Evolutionary conservation across 2,888 invertebrate species (phyloP).

Genomic region (Abrostola triplasia): DNA sequence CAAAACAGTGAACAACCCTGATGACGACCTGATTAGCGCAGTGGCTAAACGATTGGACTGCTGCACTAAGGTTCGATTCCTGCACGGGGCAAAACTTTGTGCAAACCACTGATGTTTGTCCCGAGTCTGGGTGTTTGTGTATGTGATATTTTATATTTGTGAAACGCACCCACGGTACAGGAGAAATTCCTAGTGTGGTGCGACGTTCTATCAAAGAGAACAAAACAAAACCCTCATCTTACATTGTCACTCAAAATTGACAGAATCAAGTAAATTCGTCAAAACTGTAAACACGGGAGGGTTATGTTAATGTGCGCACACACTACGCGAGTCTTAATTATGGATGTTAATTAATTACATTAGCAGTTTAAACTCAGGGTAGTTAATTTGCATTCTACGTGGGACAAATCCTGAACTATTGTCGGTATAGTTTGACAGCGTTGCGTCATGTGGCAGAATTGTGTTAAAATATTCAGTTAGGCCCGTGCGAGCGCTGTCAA

Average conservation of each 20-base stretch:
- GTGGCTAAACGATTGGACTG: no score
- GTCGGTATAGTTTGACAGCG: constrained; percentile 43
- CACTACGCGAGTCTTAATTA: constrained; percentile 63
- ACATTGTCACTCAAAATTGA: constrained; percentile 21
- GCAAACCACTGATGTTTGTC: no score
- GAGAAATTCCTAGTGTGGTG: no score
- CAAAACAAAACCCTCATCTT: constrained; percentile 9
- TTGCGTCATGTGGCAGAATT: constrained; percentile 28
- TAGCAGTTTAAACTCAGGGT: constrained; percentile 61
- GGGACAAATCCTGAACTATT: constrained; percentile 51
- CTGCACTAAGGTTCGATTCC: no score
- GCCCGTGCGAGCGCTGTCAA: constrained; percentile 21
- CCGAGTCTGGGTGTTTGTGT: no score
- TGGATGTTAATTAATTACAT: constrained; percentile 69
- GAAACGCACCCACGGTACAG: no score
- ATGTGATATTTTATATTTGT: no score
- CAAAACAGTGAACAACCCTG: no score
- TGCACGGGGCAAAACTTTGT: no score
- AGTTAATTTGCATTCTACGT: constrained; percentile 55
- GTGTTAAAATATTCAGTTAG: constrained; percentile 49
- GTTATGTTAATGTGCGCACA: constrained; percentile 54
- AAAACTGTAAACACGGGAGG: constrained; percentile 43
- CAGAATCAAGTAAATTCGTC: constrained; percentile 34
- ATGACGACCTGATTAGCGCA: no score
- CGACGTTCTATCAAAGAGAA: constrained; percentile 7